Percentiles rank a stretch among this genome's conserved stretches.
Conservation (phyloP, 1,140 invertebrate species). For the Zaprionus ornatus region DNA sequence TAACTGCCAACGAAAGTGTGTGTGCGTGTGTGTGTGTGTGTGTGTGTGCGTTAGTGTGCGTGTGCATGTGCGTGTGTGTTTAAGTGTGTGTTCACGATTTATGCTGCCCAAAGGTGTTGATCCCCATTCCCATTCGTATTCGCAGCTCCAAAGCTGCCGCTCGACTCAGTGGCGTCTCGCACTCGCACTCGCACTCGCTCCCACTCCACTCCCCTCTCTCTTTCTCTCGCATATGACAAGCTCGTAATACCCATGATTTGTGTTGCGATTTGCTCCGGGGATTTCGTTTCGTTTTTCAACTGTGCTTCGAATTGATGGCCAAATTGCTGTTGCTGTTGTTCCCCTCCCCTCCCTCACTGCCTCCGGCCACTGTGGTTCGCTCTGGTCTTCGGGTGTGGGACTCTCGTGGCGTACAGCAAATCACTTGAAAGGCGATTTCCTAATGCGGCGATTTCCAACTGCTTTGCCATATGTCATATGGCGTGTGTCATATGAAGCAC, state of each 20-base stretch:
- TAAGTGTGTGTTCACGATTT: constrained; percentile 23
- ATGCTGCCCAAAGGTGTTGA: constrained; percentile 46
- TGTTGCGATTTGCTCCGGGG: constrained; percentile 15
- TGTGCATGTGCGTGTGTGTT: background rate
- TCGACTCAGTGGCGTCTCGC: too few species aligned
- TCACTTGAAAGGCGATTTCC: constrained; percentile 2
- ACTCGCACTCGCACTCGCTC: background rate
- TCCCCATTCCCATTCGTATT: background rate
- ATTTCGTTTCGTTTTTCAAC: constrained; percentile 12
- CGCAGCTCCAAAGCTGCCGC: background rate
- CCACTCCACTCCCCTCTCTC: background rate
- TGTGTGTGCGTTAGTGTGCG: background rate
- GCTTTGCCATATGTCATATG: constrained; percentile 3
- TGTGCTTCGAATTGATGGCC: constrained; percentile 6
- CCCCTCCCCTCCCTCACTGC: background rate
- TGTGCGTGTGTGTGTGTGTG: background rate
- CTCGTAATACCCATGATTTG: constrained; percentile 30
- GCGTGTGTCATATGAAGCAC: background rate
- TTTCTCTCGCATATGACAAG: constrained; percentile 18
- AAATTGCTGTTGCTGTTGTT: constrained; percentile 6
- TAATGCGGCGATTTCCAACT: background rate
- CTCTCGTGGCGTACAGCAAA: background rate
- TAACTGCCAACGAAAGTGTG: constrained; percentile 57
- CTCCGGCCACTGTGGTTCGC: too few species aligned
- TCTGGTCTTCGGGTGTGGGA: background rate